These are phyloP conservation scores for Euzophera pinguis DNA, from an alignment of 2,888 invertebrate species.

Conservation along the genomic window DNA sequence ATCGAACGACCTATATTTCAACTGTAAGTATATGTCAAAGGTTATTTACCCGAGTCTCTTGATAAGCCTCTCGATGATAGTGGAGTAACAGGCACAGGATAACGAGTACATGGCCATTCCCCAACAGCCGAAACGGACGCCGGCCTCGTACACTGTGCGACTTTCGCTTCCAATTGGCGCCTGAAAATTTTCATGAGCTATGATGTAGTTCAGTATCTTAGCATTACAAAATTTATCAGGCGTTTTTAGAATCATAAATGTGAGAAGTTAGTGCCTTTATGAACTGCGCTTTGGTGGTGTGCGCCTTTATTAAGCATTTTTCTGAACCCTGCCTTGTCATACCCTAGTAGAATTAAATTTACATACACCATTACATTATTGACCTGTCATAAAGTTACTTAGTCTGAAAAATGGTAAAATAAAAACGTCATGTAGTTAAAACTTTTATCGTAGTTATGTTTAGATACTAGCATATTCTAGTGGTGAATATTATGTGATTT, in stretches of 20 bases:
- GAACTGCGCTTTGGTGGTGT: too few relatives aligned
- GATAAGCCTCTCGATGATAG: conserved; percentile 92
- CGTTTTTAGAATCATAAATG: not conserved
- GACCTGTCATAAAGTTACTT: too few relatives aligned
- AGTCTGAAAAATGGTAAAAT: too few relatives aligned
- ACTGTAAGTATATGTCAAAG: not conserved
- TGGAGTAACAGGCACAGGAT: conserved; percentile 96
- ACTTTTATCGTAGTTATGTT: too few relatives aligned
- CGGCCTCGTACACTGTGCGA: conserved; percentile 89
- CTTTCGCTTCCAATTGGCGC: conserved; percentile 83
- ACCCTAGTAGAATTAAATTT: too few relatives aligned
- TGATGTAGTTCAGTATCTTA: not conserved
- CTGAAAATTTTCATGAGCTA: conserved; percentile 65
- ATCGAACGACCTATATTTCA: not conserved
- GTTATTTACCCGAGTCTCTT: conserved; percentile 81
- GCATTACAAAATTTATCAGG: not conserved
- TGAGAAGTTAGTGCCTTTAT: too few relatives aligned
- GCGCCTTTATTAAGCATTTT: too few relatives aligned
- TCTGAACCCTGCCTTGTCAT: too few relatives aligned
- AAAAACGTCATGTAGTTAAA: too few relatives aligned
- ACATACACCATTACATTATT: too few relatives aligned
- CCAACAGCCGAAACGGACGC: conserved; percentile 97
- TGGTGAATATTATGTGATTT: too few relatives aligned
- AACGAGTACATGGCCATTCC: conserved; percentile 97
- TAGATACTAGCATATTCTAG: too few relatives aligned